A percentile compares a stretch with the other conserved stretches of the same genome.
These are phyloP conservation scores for Ctenopoma multispine DNA, from an alignment of 2,797 vertebrate species.

Conservation along the genomic window DNA sequence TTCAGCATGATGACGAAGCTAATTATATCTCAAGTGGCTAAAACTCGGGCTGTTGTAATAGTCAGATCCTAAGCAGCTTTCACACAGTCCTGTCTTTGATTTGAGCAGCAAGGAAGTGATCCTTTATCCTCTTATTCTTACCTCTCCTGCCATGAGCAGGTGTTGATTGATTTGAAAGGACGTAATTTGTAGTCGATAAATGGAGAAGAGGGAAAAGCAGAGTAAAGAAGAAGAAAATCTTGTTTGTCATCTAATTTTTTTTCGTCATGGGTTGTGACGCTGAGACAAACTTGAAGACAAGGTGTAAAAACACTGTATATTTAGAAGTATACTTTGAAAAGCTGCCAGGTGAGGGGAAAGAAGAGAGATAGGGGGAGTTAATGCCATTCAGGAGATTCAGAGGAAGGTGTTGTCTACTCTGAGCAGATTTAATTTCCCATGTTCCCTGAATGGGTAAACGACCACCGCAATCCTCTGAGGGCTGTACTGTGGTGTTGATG, in stretches of 20 bases:
- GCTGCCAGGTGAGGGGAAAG: constrained; percentile 53
- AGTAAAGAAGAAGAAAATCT: constrained; percentile 22
- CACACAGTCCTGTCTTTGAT: constrained; percentile 55
- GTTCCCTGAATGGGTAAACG: constrained; percentile 66
- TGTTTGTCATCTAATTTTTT: constrained; percentile 34
- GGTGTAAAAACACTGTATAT: constrained; percentile 69
- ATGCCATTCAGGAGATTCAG: constrained; percentile 50
- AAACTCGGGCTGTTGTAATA: constrained; percentile 53
- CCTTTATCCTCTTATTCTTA: constrained; percentile 38
- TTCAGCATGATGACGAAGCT: constrained; percentile 43
- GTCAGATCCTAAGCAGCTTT: constrained; percentile 42
- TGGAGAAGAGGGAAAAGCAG: constrained; percentile 33
- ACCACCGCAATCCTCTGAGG: constrained; percentile 48
- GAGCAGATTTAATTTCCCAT: constrained; percentile 75
- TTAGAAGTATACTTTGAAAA: constrained; percentile 73
- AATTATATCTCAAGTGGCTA: constrained; percentile 70
- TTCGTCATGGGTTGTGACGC: constrained; percentile 54
- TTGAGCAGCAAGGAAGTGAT: constrained; percentile 39
- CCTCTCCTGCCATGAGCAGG: constrained; percentile 57
- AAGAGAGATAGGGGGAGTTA: constrained; percentile 37
- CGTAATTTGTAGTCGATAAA: constrained; percentile 59
- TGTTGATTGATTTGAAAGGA: constrained; percentile 74
- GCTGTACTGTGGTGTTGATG: constrained; percentile 49
- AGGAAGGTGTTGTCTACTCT: constrained; percentile 61
- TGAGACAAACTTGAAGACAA: constrained; percentile 70